phyloP scores from a whole-genome alignment of 2,888 invertebrate species.

The Cryptus viduatorius region DNA sequence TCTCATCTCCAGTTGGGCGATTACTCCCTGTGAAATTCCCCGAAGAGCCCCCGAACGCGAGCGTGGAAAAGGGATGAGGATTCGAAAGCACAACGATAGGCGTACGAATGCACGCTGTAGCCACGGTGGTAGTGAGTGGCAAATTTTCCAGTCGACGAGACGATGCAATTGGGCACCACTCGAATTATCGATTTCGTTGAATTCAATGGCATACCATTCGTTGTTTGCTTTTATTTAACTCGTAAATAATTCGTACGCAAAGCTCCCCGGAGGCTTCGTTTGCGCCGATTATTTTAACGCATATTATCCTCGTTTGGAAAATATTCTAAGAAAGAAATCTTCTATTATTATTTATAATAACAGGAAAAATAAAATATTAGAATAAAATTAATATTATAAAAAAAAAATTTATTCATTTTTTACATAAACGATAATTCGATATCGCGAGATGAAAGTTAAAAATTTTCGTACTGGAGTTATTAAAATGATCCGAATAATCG shows the following conservation, averaged over 20 bases:
- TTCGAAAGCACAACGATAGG: constrained; percentile 4
- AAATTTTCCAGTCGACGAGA: constrained; percentile 44
- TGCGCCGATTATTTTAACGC: neutral
- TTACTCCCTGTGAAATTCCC: constrained; percentile 33
- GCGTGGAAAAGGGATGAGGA: neutral
- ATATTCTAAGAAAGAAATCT: neutral
- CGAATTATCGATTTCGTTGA: constrained; percentile 30
- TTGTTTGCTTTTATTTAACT: constrained; percentile 41
- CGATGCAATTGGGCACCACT: constrained; percentile 25
- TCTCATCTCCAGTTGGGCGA: constrained; percentile 18
- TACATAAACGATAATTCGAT: too few relatives aligned
- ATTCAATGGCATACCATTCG: constrained; percentile 16
- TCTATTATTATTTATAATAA: neutral
- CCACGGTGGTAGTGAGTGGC: constrained; percentile 24
- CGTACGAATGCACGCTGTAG: neutral
- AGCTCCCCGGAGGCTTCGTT: neutral
- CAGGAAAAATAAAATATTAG: too few relatives aligned
- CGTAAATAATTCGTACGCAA: neutral
- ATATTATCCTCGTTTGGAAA: neutral
- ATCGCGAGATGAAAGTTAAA: too few relatives aligned
- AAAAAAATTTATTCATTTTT: too few relatives aligned
- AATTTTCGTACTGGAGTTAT: too few relatives aligned
- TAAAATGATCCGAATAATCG: too few relatives aligned
- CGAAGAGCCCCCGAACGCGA: constrained; percentile 4
- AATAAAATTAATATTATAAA: too few relatives aligned